Base-by-base conservation (phyloP, 2,888 invertebrate species). In the Lymantria dispar region DNA sequence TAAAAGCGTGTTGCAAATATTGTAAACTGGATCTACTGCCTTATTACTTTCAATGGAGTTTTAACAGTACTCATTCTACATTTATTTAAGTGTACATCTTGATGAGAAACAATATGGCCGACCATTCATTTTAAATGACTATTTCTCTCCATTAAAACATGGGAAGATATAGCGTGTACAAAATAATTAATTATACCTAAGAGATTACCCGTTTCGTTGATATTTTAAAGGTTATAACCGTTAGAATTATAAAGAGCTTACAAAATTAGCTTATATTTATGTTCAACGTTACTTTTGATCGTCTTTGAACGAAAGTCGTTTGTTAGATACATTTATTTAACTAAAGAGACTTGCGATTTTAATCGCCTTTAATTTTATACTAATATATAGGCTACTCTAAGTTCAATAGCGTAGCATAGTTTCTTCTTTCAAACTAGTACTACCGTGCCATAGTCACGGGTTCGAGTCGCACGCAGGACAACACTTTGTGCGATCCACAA, bases 41-140 rank as follows among this genome's bases (percentile, higher is more conserved):
- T 31, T 29, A 12, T 44, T 36, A 43, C 31, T n/a, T 7, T 12
- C 48, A 40, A 15, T 54, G 45, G 37, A 43, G 40, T 40, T 46
- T 43, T 42, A 52, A 58, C 44, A 49, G 43, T 46, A 59, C 40
- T 50, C 60, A 60, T 64, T 63, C 65, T 62, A 68, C 64, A 64
- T 78, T 79, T 76, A 78, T 81, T 79, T 78, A 79, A 76, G 71
- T 70, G 74, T 68, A 70, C 69, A 64, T 65, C 72, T 74, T 80
- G 80, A 80, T 74, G 78, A 80, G 78, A 69, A 76, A 72, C 77
- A 78, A 77, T 78, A 80, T 77, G 82, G 79, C 71, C 60, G 70
- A 54, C 74, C 76, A 78, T 85, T 82, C 78, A 83, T 81, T 81
- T 81, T 79, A 78, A 79, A 84, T 80, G 76, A 78, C 76, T 82